Conservation (phyloP, 2,797 vertebrate genomes). For the Smutsia temminckii region DNA sequence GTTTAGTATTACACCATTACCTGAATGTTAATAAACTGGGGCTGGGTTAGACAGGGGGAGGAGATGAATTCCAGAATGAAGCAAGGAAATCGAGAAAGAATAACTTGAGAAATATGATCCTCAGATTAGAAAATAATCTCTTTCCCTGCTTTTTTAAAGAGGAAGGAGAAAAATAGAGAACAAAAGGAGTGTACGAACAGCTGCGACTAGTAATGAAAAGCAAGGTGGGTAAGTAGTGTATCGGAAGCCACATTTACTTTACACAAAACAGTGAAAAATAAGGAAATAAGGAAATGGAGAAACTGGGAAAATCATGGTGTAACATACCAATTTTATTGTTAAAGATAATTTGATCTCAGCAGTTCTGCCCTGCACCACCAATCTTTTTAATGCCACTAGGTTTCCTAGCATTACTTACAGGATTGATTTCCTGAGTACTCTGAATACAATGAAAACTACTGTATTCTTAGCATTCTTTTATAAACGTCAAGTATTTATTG, state of each 20-base stretch:
- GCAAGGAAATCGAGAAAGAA: conserved; percentile 47
- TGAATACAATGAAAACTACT: background rate
- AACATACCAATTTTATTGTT: background rate
- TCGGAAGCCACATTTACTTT: background rate
- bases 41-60: background rate
- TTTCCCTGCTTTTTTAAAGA: conserved; percentile 7
- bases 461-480: background rate
- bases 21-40: conserved; percentile 27
- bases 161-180: background rate
- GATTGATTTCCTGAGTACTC: conserved; percentile 40
- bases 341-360: conserved; percentile 5
- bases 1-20: background rate
- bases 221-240: background rate
- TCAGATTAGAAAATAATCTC: conserved; percentile 16
- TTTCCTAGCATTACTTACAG: background rate
- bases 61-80: conserved; percentile 43
- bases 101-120: background rate
- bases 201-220: background rate
- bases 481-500: background rate
- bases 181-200: background rate
- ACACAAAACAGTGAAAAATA: background rate
- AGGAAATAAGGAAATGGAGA: conserved; percentile 12
- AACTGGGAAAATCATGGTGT: background rate
- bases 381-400: background rate
- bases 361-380: background rate